A percentile compares a stretch with the other conserved stretches of the same genome.
phyloP scores from a whole-genome alignment of 2,888 invertebrate genomes.

The Sepiola atlantica region DNA sequence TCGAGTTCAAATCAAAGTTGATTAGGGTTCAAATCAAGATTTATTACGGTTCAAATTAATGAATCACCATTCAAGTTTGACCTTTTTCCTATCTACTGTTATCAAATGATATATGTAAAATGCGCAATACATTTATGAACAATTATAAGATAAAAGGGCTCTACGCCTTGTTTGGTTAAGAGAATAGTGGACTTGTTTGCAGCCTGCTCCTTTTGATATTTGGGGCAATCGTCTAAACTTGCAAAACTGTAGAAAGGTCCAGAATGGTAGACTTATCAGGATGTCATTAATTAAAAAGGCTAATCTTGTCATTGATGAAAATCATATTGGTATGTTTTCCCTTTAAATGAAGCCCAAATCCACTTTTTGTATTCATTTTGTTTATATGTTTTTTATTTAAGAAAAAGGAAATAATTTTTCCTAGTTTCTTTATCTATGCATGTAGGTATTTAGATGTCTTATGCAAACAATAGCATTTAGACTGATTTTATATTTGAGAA shows the following conservation, averaged over 20 bases:
- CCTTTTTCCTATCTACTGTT: not conserved
- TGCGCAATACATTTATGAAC: not conserved
- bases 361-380: not conserved
- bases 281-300: not conserved
- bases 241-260: not conserved
- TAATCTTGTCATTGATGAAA: constrained; percentile 24
- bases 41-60: not conserved
- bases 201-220: too few species aligned
- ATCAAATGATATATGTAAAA: not conserved
- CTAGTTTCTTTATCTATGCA: not conserved
- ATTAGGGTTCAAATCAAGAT: not conserved
- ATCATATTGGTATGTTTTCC: not conserved
- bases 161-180: not conserved
- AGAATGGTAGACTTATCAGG: not conserved
- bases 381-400: not conserved
- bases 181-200: not conserved
- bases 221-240: not conserved
- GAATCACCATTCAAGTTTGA: not conserved
- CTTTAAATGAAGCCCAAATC: not conserved
- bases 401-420: not conserved
- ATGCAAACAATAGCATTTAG: not conserved
- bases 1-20: too few species aligned
- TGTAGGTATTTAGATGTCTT: not conserved
- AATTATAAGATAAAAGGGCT: not conserved
- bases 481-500: not conserved